Evolutionary conservation across 2,888 invertebrate species (phyloP), one percentile per base, ranked within the genome.

Genomic region (Tortricodes alternella): DNA sequence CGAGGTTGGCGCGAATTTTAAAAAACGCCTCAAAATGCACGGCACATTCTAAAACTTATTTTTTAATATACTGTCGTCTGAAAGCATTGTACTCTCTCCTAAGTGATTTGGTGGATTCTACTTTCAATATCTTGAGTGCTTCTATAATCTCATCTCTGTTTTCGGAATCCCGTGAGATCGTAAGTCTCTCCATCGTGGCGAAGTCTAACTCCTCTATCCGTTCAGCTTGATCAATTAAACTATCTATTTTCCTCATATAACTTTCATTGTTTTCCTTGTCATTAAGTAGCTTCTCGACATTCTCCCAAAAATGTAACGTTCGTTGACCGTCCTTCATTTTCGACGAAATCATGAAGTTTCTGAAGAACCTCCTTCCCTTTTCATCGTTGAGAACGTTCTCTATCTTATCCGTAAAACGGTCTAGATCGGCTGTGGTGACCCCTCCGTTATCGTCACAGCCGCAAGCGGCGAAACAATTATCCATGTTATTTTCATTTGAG

Each of bases 301-400:
- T 79, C 61, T 91, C 91, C 82, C 85, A 89, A 63, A 91, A 81
- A 64, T 83, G 82, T 50, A 91, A 68, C 7, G 79, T 73, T 58
- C 74, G 73, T 18, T 82, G 78, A 9, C 89, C 91, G 59, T 82
- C 76, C 62, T 73, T 79, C 74, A 90, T 74, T 65, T 85, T 85
- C 16, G 84, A 79, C 2, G 88, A 80, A 62, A 73, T 80, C 88
- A 91, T 89, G 62, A 87, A 91, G 67, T 85, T 86, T 56, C 88
- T 79, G 58, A 92, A 91, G 13, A 90, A 65, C 59, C 80, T 79
- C 53, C 88, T 78, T 0, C 91, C 90, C 61, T 85, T 90, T 56
- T 88, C 87, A 60, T 91, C 85, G 49, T 79, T 85, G 37, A 92
- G 77, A 34, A 91, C 83, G 70, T 91, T 91, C 72, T 91, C 90